These are phyloP conservation scores for Eudorcas thomsonii DNA, from an alignment of 2,113 vertebrate genomes.

Conservation along the genomic window DNA sequence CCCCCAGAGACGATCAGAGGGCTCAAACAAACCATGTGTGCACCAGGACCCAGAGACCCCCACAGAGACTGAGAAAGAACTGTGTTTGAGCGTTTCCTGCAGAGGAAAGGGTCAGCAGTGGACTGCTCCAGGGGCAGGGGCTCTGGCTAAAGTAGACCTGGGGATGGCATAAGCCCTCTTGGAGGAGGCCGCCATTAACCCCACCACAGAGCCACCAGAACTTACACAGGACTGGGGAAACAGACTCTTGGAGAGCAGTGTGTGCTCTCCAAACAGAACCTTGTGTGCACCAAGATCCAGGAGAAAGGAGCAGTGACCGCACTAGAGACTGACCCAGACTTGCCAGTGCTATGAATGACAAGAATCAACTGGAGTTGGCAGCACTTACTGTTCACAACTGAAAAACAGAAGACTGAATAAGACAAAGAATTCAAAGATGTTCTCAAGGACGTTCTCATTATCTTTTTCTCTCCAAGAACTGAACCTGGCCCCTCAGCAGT, in stretches of 20 bases:
- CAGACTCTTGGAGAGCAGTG: not conserved
- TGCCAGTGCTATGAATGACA: not conserved
- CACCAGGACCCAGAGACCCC: not conserved
- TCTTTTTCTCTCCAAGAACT: not conserved
- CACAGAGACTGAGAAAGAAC: not conserved
- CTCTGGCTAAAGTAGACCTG: not conserved
- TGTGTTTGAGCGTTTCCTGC: not conserved
- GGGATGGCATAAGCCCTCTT: not conserved
- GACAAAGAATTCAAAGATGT: not conserved
- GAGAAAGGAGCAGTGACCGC: not conserved
- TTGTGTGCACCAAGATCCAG: not conserved
- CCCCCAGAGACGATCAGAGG: accelerated
- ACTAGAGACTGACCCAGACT: not conserved
- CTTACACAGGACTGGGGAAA: not conserved
- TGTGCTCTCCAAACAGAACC: too few relatives aligned
- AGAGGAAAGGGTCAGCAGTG: not conserved
- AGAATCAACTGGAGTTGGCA: not conserved
- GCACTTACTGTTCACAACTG: not conserved
- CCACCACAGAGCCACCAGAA: not conserved
- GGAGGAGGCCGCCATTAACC: not conserved
- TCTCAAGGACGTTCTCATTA: not conserved
- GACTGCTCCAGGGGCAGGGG: not conserved
- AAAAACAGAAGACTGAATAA: not conserved
- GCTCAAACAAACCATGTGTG: not conserved
- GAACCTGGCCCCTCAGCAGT: not conserved